Evolutionary conservation across 2,888 invertebrate species (phyloP), one percentile per base, ranked within the genome.

Genomic region (Hypomecis punctinalis): DNA sequence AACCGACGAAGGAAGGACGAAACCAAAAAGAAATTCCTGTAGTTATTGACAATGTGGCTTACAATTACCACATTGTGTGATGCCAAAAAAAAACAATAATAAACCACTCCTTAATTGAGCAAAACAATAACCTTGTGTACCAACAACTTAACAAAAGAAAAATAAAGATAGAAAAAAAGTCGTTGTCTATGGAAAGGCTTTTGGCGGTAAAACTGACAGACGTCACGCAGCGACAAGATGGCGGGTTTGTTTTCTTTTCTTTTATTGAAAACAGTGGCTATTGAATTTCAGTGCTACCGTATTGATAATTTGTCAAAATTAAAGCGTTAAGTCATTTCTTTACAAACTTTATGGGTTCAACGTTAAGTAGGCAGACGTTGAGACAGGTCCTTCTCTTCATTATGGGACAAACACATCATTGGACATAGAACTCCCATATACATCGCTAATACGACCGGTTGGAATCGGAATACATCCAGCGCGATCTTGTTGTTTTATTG

Each of bases 21-120:
- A 72, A 82, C 86, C 86, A 88, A 89, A 90, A 88, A 90, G 89
- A 91, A 91, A 90, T 86, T 87, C 75, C 67, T 58, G 68, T 51
- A 66, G 72, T 74, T 75, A 76, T 76, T 76, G 73, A 81, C 73
- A 71, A 72, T 74, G 79, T 76, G 81, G 83, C 83, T 83, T 40
- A 87, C 86, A 87, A 52, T 33, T 7, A 52, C 52, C 52, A 33
- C 52, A 52, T 52, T 52, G 52, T 52, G 52, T 52, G 52, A 10
- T 40, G 33, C 6, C 40, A 40, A 13, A 51, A 42, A 40, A 52
- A 52, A 40, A 52, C 49, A 52, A 52, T 13, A 52, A 85, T 81
- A 77, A 74, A 73, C 78, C 86, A 89, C 84, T 85, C 90, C 76
- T 83, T 90, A 91, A 92, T 91, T 91, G 91, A 90, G 90, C 91